phyloP scores from a whole-genome alignment of 2,888 invertebrate genomes.

The Pollenia labialis region DNA sequence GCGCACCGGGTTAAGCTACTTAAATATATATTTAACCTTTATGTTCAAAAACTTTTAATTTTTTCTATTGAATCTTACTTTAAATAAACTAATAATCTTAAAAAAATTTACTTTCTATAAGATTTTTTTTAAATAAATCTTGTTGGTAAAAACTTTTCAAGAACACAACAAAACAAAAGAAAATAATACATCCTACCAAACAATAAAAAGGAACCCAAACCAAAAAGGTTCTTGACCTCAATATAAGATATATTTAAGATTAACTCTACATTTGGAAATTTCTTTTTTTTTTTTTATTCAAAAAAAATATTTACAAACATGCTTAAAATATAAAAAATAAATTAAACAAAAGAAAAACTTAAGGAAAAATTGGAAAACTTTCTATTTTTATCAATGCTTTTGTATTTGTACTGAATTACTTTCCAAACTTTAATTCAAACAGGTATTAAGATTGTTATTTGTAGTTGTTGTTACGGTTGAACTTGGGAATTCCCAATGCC shows the following conservation, averaged over 20 bases:
- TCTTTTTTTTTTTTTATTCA: background rate
- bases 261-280: conserved; percentile 11
- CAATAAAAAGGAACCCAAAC: background rate
- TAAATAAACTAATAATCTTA: background rate
- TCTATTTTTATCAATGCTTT: conserved; percentile 69
- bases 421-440: conserved; percentile 70
- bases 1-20: background rate
- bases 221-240: conserved; percentile 67
- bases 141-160: background rate
- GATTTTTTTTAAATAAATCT: background rate
- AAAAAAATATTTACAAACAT: conserved; percentile 51
- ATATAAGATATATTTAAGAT: conserved; percentile 36
- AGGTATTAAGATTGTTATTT: conserved; percentile 69
- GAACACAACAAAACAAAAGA: background rate
- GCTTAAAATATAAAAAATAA: conserved; percentile 17
- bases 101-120: background rate
- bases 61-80: background rate
- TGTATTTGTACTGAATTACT: conserved; percentile 51
- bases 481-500: conserved; percentile 73
- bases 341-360: conserved; percentile 50
- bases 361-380: conserved; percentile 68
- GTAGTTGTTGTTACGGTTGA: conserved; percentile 49
- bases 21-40: background rate
- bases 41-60: background rate
- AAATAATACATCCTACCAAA: background rate